Base-by-base conservation (phyloP, 1,140 invertebrate species). In the Monomorium pharaonis region DNA sequence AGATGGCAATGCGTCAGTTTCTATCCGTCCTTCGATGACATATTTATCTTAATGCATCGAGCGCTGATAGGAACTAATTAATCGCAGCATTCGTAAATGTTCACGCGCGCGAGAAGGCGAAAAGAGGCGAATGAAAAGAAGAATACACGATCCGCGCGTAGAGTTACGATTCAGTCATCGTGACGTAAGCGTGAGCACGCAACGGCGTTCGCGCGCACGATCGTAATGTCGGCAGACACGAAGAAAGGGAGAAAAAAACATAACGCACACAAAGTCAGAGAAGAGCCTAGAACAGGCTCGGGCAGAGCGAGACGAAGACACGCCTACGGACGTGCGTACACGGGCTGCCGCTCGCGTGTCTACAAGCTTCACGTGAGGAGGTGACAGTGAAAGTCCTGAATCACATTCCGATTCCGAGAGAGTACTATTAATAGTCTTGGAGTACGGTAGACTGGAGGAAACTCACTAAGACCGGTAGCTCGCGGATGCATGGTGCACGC, bases 301-400 rank as follows among this genome's bases (percentile, higher is more conserved):
- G n/a, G 70, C 37, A 76, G 42, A 33, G 47, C 84, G 58, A 77
- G 62, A 84, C 47, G 24, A 65, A 67, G 85, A 84, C 74, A 86
- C 51, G 78, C 51, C 63, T 56, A 62, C 63, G 49, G 16, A 54
- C 33, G 75, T 85, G 88, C 86, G 74, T 85, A 84, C 74, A 85
- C 72, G 76, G 67, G 72, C 67, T 58, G 70, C 54, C 27, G 86
- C 65, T 92, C 91, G 92, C 90, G 88, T 92, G 91, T 90, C 89
- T 88, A 87, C 83, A 63, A 69, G 86, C 86, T 88, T 90, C 88
- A 90, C 90, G 91, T 92, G 88, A 92, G 85, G 86, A 92, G 88
- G 89, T 92, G 92, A 93, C 92, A 92, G 92, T 92, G 91, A 93
- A 93, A 93, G 92, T 93, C 47, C 86, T 88, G 88, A 92, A 91